Percentiles rank a stretch among this genome's conserved stretches.
These are phyloP conservation scores for Coendou prehensilis DNA, from an alignment of 2,797 vertebrate genomes.

Conservation along the genomic window DNA sequence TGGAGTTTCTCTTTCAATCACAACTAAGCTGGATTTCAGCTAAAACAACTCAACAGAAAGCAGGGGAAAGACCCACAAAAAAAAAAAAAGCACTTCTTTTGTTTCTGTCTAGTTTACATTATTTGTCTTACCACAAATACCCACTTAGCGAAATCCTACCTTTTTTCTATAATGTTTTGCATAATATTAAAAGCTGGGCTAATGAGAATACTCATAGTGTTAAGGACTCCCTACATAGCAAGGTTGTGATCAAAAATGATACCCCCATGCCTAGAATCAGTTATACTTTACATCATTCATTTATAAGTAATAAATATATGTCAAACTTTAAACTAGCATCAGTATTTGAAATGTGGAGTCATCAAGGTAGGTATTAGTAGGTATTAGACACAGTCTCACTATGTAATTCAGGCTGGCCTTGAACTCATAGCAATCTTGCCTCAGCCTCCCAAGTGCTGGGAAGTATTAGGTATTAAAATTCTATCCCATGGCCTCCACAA, in stretches of 20 bases:
- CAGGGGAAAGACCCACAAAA: background rate
- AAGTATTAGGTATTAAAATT: background rate
- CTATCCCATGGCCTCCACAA: background rate
- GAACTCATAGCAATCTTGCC: background rate
- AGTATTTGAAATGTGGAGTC: background rate
- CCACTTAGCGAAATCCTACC: background rate
- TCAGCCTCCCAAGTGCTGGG: background rate
- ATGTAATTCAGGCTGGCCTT: background rate
- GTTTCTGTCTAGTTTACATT: background rate
- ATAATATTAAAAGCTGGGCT: background rate
- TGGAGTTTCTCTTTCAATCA: background rate
- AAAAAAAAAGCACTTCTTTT: background rate
- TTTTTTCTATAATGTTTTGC: background rate
- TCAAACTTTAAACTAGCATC: background rate
- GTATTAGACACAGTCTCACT: background rate
- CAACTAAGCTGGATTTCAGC: background rate
- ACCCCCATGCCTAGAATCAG: background rate
- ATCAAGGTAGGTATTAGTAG: background rate
- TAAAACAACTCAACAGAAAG: background rate
- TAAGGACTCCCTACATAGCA: background rate
- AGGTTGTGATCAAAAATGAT: background rate
- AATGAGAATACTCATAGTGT: background rate
- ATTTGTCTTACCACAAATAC: background rate
- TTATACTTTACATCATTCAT: background rate
- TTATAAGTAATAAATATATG: background rate